Conservation (phyloP, 1,140 invertebrate species). For the Oncopeltus fasciatus region DNA sequence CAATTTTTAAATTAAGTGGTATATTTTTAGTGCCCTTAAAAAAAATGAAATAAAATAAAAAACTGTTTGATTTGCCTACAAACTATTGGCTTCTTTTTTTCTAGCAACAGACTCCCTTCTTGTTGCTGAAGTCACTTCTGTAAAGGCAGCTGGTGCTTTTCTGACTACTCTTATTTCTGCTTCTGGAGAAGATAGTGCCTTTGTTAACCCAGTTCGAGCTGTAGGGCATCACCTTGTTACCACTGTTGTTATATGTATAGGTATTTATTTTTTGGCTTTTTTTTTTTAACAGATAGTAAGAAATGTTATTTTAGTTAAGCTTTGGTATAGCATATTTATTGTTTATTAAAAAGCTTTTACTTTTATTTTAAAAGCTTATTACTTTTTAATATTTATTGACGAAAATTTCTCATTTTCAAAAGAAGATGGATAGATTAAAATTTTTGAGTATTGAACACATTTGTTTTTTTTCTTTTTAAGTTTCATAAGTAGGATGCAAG, state of each 20-base stretch:
- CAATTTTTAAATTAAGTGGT: slow-evolving; percentile 5
- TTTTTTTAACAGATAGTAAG: not conserved
- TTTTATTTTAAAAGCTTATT: not conserved
- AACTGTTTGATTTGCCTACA: not conserved
- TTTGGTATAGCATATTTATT: not conserved
- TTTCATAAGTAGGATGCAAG: too few species aligned
- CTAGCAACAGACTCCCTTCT: slow-evolving; percentile 38
- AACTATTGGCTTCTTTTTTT: not conserved
- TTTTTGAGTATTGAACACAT: too few species aligned
- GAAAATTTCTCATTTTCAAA: not conserved
- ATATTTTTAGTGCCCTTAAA: not conserved
- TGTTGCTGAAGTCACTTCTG: slow-evolving; percentile 42
- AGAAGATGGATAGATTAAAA: not conserved
- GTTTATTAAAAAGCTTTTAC: not conserved
- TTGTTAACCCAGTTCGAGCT: slow-evolving; percentile 35
- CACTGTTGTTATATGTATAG: slow-evolving; percentile 35
- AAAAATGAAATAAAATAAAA: too few species aligned
- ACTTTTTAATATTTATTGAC: too few species aligned
- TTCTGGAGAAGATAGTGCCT: slow-evolving; percentile 33
- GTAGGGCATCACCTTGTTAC: slow-evolving; percentile 38
- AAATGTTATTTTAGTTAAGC: not conserved
- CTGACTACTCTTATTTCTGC: slow-evolving; percentile 39
- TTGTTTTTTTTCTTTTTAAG: too few species aligned
- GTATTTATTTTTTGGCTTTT: slow-evolving; percentile 20
- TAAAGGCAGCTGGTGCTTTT: slow-evolving; percentile 40